Percentiles rank a stretch among this genome's conserved stretches.
Evolutionary conservation across 2,888 invertebrate genomes (phyloP).

Genomic region (Amitus sp.): DNA sequence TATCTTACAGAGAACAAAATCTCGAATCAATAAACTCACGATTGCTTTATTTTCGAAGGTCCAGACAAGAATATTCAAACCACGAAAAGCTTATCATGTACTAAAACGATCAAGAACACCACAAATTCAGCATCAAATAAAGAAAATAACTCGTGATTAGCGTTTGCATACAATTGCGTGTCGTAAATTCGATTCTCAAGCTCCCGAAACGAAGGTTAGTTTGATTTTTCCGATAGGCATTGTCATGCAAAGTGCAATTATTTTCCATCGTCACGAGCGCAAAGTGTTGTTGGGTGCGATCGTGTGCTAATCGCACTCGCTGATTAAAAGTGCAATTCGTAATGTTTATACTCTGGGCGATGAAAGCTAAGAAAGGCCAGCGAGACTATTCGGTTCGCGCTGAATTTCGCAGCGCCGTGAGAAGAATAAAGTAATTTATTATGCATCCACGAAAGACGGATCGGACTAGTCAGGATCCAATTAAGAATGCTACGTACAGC

Average conservation of each 20-base stretch:
- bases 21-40: no score
- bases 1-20: no score
- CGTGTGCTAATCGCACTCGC: not conserved
- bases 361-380: not conserved
- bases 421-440: constrained; percentile 18
- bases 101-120: no score
- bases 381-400: not conserved
- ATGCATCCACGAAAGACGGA: constrained; percentile 25
- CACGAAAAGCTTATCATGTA: no score
- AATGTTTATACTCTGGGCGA: not conserved
- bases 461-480: constrained; percentile 27
- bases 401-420: constrained; percentile 4
- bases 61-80: no score
- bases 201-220: not conserved
- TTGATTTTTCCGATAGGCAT: not conserved
- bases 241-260: not conserved
- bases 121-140: no score
- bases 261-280: constrained; percentile 5
- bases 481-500: constrained; percentile 20
- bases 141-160: no score
- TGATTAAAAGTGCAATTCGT: constrained; percentile 4
- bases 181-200: not conserved
- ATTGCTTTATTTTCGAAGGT: no score
- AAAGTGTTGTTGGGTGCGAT: not conserved
- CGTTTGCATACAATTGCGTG: no score